phyloP scores from a whole-genome alignment of 2,113 vertebrate species.

The Tetraodon nigroviridis region DNA sequence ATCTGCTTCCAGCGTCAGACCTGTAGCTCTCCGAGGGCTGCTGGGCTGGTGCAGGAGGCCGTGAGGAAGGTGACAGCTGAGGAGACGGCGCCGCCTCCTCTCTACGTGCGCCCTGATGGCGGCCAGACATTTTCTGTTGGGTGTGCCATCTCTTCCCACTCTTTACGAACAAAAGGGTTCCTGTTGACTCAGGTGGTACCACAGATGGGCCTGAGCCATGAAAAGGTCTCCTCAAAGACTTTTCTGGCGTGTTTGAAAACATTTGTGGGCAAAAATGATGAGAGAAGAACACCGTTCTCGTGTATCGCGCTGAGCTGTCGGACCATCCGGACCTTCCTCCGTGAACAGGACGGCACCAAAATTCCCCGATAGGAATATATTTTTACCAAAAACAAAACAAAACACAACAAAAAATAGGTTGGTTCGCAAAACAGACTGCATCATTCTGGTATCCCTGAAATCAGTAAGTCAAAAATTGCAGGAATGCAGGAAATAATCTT shows the following conservation, averaged over 20 bases:
- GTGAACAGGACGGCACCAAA: not conserved
- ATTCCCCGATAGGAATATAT: not conserved
- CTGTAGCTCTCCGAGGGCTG: too few species aligned
- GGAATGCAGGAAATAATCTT: too few species aligned
- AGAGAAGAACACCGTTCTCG: not conserved
- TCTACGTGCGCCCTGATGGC: conserved; percentile 4
- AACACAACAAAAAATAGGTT: too few species aligned
- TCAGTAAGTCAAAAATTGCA: too few species aligned
- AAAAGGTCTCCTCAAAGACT: conserved; percentile 1
- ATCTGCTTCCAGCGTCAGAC: conserved; percentile 2
- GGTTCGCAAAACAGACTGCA: too few species aligned
- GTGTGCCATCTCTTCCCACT: not conserved
- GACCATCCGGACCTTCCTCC: not conserved
- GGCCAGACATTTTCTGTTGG: conserved; percentile 1
- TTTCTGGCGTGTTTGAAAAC: conserved; percentile 7
- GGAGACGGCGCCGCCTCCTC: conserved; percentile 1
- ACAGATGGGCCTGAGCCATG: conserved; percentile 27
- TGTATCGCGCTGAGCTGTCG: not conserved
- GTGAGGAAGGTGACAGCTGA: not conserved
- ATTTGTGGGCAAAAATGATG: not conserved
- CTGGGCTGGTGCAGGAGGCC: too few species aligned
- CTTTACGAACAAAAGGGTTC: conserved; percentile 4
- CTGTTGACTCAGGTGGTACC: conserved; percentile 31
- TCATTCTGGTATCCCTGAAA: too few species aligned
- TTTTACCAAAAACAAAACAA: too few species aligned